These are phyloP conservation scores for Leistus spinibarbis DNA, from an alignment of 2,888 invertebrate species.

Conservation along the genomic window DNA sequence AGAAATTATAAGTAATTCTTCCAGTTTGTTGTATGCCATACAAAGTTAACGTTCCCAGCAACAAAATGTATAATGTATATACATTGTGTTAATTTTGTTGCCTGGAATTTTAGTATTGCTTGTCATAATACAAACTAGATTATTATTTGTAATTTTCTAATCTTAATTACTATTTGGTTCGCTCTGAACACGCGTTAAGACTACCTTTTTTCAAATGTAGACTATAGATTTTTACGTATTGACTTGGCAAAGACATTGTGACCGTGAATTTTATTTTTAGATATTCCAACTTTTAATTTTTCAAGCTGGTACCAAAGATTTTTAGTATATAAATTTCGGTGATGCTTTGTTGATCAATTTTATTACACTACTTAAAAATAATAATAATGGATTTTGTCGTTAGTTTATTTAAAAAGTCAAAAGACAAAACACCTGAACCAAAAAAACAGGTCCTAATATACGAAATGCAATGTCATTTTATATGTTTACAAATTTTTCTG, in stretches of 20 bases:
- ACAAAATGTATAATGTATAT: no score
- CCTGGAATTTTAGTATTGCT: no score
- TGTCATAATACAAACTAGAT: no score
- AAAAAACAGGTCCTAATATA: not conserved
- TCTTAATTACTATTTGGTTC: no score
- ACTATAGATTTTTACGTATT: not conserved
- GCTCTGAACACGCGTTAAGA: no score
- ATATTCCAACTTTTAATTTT: constrained; percentile 15
- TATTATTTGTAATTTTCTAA: no score
- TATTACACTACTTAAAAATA: not conserved
- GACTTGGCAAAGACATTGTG: constrained; percentile 22
- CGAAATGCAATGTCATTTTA: not conserved
- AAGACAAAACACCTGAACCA: constrained; percentile 2
- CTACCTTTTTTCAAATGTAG: not conserved
- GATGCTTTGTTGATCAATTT: not conserved
- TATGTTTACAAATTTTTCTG: not conserved
- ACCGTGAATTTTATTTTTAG: constrained; percentile 36
- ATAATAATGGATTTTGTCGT: constrained; percentile 29
- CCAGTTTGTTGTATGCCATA: no score
- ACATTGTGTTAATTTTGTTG: no score
- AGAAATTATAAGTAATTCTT: no score
- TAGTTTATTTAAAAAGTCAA: constrained; percentile 30
- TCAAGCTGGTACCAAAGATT: constrained; percentile 2
- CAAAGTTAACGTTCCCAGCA: no score
- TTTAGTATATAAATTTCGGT: constrained; percentile 16